phyloP scores from a whole-genome alignment of 2,797 vertebrate species.

The Hemitrygon akajei region DNA sequence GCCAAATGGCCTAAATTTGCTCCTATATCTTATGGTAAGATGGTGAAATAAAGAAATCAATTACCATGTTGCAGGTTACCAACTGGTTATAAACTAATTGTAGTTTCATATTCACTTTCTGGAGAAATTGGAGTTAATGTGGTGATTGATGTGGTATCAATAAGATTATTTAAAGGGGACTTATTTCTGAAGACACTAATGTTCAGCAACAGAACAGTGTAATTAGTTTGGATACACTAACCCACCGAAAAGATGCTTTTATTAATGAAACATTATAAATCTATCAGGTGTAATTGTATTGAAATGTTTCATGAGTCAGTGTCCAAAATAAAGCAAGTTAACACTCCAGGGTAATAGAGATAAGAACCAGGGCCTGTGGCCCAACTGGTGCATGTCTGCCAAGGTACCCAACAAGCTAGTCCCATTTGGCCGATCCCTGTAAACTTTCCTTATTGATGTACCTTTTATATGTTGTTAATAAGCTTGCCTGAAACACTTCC shows the following conservation, averaged over 20 bases:
- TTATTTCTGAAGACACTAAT: not conserved
- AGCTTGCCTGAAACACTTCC: too few relatives aligned
- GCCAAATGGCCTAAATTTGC: too few relatives aligned
- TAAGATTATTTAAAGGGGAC: not conserved
- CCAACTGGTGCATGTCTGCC: too few relatives aligned
- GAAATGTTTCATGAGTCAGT: not conserved
- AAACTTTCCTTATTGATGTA: too few relatives aligned
- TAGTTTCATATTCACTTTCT: not conserved
- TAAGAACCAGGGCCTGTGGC: not conserved
- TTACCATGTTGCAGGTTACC: not conserved
- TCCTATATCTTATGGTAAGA: too few relatives aligned
- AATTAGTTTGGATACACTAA: not conserved
- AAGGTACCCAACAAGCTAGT: too few relatives aligned
- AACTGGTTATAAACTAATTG: not conserved
- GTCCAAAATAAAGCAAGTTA: not conserved
- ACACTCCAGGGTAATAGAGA: not conserved
- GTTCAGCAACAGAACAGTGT: not conserved
- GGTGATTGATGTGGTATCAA: not conserved
- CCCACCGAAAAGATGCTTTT: not conserved
- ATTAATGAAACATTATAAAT: not conserved
- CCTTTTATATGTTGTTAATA: too few relatives aligned
- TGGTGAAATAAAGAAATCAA: not conserved
- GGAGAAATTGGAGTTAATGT: not conserved
- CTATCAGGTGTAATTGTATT: not conserved
- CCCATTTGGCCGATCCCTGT: too few relatives aligned